phyloP scores from a whole-genome alignment of 2,113 vertebrate species.

The Nannobrachium achirus region DNA sequence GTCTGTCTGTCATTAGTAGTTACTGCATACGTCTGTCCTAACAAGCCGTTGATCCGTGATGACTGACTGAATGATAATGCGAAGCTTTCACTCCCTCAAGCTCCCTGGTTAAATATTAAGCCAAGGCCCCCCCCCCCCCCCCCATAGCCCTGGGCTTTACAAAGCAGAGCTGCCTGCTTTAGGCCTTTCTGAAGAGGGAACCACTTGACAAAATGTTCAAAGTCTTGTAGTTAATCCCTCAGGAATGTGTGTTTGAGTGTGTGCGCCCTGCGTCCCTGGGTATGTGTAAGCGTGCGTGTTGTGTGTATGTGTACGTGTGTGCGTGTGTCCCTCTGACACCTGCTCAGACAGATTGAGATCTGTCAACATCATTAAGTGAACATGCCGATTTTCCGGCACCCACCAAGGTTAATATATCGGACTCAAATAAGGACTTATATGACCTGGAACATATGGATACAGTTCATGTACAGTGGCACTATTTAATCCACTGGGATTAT shows the following conservation, averaged over 20 bases:
- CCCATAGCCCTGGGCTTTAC: conserved; percentile 61
- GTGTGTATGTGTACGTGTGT: conserved; percentile 1
- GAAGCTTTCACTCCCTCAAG: conserved; percentile 80
- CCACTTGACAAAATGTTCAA: conserved; percentile 66
- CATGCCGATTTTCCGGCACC: conserved; percentile 4
- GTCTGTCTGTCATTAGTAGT: conserved; percentile 67
- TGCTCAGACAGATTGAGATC: conserved; percentile 9
- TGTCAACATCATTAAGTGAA: conserved; percentile 30
- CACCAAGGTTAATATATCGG: conserved; percentile 2
- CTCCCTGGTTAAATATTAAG: conserved; percentile 94
- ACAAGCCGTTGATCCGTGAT: conserved; percentile 84
- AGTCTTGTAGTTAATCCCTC: conserved; percentile 62
- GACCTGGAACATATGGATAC: background rate
- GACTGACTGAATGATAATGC: conserved; percentile 93
- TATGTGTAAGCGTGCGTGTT: conserved; percentile 20
- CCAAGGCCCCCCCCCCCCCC: too few species aligned
- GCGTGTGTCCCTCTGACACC: conserved; percentile 43
- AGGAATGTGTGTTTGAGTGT: conserved; percentile 49
- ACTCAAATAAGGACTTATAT: background rate
- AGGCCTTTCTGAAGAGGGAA: conserved; percentile 57
- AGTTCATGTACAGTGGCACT: background rate
- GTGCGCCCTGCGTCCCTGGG: conserved; percentile 1
- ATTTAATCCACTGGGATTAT: background rate
- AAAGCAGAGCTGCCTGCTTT: conserved; percentile 57
- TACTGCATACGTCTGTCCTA: conserved; percentile 83